Evolutionary conservation across 92 coral and sea anemone genomes (phyloP).

Genomic region (Epizoanthus scotinus): DNA sequence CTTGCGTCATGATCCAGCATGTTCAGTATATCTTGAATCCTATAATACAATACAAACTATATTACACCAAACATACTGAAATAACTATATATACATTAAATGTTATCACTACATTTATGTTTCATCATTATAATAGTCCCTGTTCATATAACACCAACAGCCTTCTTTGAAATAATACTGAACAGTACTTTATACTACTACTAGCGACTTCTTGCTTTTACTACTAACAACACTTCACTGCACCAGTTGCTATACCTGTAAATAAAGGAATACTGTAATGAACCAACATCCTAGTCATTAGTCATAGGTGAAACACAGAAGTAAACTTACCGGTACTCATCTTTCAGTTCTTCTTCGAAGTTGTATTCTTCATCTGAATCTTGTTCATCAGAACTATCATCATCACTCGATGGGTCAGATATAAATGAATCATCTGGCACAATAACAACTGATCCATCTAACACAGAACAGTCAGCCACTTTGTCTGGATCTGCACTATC

Average conservation of each 20-base stretch:
- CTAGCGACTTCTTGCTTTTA: no score
- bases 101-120: neutral
- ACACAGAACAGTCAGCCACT: neutral
- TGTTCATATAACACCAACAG: no score
- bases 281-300: neutral
- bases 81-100: neutral
- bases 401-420: conserved; percentile 23
- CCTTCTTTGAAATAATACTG: no score
- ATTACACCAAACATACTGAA: neutral
- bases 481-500: neutral
- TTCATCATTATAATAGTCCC: no score
- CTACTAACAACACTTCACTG: no score
- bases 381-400: neutral
- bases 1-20: neutral
- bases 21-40: neutral
- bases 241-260: neutral
- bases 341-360: neutral
- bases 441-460: conserved; percentile 20
- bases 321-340: neutral
- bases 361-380: neutral
- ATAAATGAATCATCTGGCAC: conserved; percentile 11
- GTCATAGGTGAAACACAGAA: neutral
- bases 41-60: neutral
- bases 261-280: neutral
- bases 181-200: no score